Conservation (phyloP, 2,113 vertebrate species). For the Lampris megalopsis region DNA sequence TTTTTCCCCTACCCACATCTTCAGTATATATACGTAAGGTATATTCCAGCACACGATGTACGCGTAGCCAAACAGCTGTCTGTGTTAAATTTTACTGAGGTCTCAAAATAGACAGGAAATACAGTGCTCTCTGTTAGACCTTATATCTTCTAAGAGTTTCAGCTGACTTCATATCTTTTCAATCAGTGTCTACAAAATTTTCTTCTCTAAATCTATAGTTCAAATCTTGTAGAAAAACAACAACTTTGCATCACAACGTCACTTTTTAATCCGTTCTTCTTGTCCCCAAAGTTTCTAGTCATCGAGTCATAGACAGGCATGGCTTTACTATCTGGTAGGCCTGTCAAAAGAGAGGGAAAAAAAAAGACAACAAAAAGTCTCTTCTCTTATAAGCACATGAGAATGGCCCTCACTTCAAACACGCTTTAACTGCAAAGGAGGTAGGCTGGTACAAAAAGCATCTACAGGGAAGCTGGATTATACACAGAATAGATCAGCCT, state of each 20-base stretch:
- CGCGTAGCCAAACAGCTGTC: constrained; percentile 58
- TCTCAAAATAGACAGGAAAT: constrained; percentile 50
- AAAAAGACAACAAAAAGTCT: constrained; percentile 7
- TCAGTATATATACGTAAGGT: constrained; percentile 68
- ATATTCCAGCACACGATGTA: constrained; percentile 69
- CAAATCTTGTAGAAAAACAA: not conserved
- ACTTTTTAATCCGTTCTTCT: constrained; percentile 9
- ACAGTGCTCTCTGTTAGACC: constrained; percentile 47
- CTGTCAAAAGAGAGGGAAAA: constrained; percentile 12
- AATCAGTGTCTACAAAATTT: constrained; percentile 7
- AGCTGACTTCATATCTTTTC: constrained; percentile 15
- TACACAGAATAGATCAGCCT: constrained; percentile 27
- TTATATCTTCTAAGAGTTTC: constrained; percentile 42
- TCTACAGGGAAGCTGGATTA: constrained; percentile 52
- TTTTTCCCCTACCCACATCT: constrained; percentile 73
- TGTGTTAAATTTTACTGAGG: constrained; percentile 78
- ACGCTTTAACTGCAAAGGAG: constrained; percentile 85
- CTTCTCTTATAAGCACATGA: constrained; percentile 69
- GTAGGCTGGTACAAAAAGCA: constrained; percentile 83
- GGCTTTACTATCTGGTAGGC: constrained; percentile 27
- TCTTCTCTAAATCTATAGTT: not conserved
- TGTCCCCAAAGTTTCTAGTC: not conserved
- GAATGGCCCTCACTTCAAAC: constrained; percentile 76
- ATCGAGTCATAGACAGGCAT: constrained; percentile 17
- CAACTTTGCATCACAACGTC: constrained; percentile 1